Evolutionary conservation across 2,888 invertebrate species (phyloP).

Genomic region (Danaus chrysippus): DNA sequence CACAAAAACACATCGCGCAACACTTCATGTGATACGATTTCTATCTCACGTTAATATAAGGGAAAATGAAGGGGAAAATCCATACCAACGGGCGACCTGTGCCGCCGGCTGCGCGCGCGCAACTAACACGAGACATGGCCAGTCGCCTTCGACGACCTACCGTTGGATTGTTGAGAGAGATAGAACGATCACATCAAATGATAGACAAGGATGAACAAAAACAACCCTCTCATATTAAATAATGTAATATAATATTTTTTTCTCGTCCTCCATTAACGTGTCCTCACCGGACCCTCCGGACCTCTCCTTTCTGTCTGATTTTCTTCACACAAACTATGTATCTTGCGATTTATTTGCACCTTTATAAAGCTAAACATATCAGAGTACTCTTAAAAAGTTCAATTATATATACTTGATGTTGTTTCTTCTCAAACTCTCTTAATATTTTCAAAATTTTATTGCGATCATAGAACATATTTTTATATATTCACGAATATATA

Average conservation of each 20-base stretch:
- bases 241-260: conserved; percentile 38
- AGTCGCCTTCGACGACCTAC: conserved; percentile 45
- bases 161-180: conserved; percentile 40
- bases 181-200: conserved; percentile 28
- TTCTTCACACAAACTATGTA: no score
- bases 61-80: conserved; percentile 29
- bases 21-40: conserved; percentile 16
- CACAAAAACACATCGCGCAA: conserved; percentile 35
- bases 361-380: not conserved
- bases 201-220: conserved; percentile 42
- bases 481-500: no score
- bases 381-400: not conserved
- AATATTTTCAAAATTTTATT: no score
- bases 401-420: no score
- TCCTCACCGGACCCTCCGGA: conserved; percentile 18
- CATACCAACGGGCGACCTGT: conserved; percentile 55
- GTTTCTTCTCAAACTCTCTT: no score
- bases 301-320: not conserved
- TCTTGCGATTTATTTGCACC: not conserved
- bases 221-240: conserved; percentile 51
- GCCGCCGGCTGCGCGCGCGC: conserved; percentile 63
- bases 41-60: conserved; percentile 22
- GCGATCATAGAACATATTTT: no score
- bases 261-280: conserved; percentile 46
- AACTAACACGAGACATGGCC: conserved; percentile 58